These are phyloP conservation scores for Thunnus albacares DNA, from an alignment of 2,797 vertebrate genomes.

Conservation along the genomic window DNA sequence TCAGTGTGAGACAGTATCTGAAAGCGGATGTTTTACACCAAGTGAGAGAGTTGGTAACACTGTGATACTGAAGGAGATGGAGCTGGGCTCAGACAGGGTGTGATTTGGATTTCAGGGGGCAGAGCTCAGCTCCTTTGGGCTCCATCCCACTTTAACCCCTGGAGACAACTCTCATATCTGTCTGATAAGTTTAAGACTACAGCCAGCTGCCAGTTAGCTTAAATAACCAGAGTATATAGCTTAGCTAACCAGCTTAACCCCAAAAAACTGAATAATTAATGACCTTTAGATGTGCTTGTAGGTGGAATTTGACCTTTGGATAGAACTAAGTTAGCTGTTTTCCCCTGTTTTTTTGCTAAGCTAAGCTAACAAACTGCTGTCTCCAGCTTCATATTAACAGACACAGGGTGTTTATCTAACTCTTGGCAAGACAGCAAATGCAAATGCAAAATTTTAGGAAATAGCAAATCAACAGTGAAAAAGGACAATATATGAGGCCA, in stretches of 20 bases:
- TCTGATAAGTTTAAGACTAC: too few relatives aligned
- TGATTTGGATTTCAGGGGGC: too few relatives aligned
- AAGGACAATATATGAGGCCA: background rate
- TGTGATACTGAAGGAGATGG: too few relatives aligned
- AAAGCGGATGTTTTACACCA: background rate
- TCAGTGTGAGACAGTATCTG: background rate
- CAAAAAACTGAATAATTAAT: background rate
- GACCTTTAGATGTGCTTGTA: background rate
- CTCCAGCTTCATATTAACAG: too few relatives aligned
- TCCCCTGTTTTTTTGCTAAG: too few relatives aligned
- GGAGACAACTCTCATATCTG: too few relatives aligned
- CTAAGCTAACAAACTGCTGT: too few relatives aligned
- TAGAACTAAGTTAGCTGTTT: background rate
- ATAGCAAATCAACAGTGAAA: background rate
- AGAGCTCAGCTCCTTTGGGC: too few relatives aligned
- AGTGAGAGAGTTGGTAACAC: background rate
- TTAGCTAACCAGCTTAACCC: background rate
- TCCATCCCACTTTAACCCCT: too few relatives aligned
- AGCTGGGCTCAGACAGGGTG: background rate
- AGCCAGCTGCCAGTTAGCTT: too few relatives aligned
- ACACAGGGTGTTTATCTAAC: background rate
- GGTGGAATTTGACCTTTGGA: background rate
- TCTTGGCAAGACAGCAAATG: background rate
- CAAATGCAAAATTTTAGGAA: background rate
- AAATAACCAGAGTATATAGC: too few relatives aligned